Evolutionary conservation across 2,797 vertebrate species (phyloP), one percentile per base, ranked within the genome.

Genomic region (Sparidentex hasta): DNA sequence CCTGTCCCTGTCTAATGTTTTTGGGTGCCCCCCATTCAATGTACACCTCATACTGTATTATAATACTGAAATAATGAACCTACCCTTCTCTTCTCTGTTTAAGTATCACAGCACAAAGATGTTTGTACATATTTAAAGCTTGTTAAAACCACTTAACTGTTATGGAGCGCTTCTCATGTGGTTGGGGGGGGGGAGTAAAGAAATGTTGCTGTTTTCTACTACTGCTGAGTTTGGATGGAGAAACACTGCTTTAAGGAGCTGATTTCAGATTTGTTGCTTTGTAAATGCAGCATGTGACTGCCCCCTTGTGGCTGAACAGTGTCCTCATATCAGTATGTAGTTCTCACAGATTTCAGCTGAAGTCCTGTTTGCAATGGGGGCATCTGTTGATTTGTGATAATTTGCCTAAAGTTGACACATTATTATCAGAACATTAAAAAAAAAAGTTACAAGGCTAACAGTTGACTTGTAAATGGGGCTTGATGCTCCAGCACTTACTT

Each of bases 101-200:
- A 87, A 87, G 85, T 87, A 78, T 92, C 85, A 91, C 93, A 90
- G 92, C 94, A 95, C 95, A 94, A 33, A 91, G 90, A 83, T 90
- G 92, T 95, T 93, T 97, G 96, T 97, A 97, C 91, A 96, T 96
- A 95, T 89, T 91, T 90, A 93, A 85, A 86, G 90, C 93, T 95
- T 91, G 93, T 83, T 91, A 92, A 33, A 33, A 91, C 89, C 87
- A 90, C 82, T 88, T 73, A 81, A 76, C 59, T 85, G 86, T 88
- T 91, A 43, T 20, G 18, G 64, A 65, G 57, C n/a, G 46, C 68
- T 72, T 65, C 20, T 73, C 23, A 18, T 46, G 65, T 59, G 29
- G 54, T 57, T 14, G 8, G 68, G 56, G 74, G 68, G 56, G 74
- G 50, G 43, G 23, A 65, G 12, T 80, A 17, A 59, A 59, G 43